Evolutionary conservation across 2,113 vertebrate species (phyloP).

Genomic region (Columba janthina): DNA sequence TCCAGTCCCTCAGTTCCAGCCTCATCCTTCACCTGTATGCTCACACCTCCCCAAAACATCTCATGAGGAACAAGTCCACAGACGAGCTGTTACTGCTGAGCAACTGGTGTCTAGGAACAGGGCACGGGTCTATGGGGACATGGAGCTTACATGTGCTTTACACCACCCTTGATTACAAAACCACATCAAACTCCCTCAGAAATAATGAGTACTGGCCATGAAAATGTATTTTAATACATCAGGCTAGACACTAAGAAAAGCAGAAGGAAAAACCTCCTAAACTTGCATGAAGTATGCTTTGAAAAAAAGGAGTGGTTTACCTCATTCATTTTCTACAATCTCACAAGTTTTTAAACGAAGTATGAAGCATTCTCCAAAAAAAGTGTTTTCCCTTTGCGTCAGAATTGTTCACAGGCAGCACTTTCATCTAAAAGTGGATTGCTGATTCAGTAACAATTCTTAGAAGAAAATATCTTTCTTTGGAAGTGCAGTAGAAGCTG

Average conservation of each 20-base stretch:
- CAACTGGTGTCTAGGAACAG: neutral
- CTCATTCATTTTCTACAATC: neutral
- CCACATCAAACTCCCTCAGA: neutral
- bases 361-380: neutral
- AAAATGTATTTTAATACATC: neutral
- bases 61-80: neutral
- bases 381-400: neutral
- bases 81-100: neutral
- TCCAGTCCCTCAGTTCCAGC: neutral
- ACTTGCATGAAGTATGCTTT: neutral
- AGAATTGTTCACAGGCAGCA: neutral
- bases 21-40: neutral
- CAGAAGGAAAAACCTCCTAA: neutral
- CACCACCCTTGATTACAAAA: neutral
- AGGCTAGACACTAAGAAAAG: neutral
- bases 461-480: neutral
- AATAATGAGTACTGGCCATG: neutral
- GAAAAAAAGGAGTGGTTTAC: neutral
- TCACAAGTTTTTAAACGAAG: neutral
- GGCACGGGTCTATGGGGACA: neutral
- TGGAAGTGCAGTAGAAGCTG: conserved; percentile 5
- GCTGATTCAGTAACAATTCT: neutral
- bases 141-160: neutral
- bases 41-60: neutral
- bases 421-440: neutral